A percentile compares a stretch with the other conserved stretches of the same genome.
Conservation (phyloP, 2,888 invertebrate species). For the Myopa tessellatipennis region DNA sequence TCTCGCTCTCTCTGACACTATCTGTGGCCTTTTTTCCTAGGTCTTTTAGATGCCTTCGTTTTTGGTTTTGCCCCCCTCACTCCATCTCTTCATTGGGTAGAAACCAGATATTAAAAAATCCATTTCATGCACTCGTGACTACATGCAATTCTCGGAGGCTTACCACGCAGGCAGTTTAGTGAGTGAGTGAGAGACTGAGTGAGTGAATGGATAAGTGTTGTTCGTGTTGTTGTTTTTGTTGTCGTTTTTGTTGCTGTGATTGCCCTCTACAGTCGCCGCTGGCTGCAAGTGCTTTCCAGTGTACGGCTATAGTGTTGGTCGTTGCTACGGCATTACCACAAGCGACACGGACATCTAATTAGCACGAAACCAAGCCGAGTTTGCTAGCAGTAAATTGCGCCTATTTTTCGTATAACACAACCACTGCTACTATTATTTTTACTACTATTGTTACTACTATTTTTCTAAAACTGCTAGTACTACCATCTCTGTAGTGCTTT, state of each 20-base stretch:
- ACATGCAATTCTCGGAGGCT: constrained; percentile 17
- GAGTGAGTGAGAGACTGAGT: neutral
- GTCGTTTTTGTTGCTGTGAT: neutral
- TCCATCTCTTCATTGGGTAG: neutral
- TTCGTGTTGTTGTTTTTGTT: constrained; percentile 1
- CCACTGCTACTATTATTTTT: neutral
- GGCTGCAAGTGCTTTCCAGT: constrained; percentile 36
- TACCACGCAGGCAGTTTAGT: neutral
- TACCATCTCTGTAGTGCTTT: neutral
- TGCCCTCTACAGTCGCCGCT: constrained; percentile 2
- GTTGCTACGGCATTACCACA: constrained; percentile 46
- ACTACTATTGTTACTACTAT: neutral
- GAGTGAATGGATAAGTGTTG: neutral
- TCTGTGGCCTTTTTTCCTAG: neutral
- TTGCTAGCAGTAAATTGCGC: neutral
- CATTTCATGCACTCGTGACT: constrained; percentile 36
- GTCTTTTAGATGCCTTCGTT: neutral
- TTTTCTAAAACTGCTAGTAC: neutral
- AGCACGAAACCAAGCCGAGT: constrained; percentile 36
- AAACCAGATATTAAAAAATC: constrained; percentile 25
- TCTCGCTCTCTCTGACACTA: neutral
- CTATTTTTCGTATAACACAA: neutral
- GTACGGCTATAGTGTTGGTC: constrained; percentile 13
- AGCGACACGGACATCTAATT: constrained; percentile 50
- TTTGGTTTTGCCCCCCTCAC: neutral